Conservation (phyloP, 2,113 vertebrate genomes). For the Gasterosteus nipponicus region DNA sequence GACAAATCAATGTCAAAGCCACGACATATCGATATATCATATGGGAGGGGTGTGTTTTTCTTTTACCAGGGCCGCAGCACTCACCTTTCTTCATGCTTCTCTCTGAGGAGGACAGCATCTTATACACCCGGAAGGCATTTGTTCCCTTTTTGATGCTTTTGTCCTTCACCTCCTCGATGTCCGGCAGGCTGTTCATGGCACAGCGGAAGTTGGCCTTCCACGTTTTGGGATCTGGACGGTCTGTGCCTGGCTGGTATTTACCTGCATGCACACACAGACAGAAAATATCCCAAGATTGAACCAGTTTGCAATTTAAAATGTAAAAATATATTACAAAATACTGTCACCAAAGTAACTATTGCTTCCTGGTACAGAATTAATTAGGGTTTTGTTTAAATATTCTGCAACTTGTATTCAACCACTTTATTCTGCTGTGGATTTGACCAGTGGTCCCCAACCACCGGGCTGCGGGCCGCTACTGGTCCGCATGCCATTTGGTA, state of each 20-base stretch:
- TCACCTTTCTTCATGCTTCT: constrained; percentile 92
- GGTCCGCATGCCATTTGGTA: no score
- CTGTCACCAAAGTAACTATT: not conserved
- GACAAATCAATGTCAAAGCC: not conserved
- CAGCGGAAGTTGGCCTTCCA: constrained; percentile 99
- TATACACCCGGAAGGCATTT: constrained; percentile 96
- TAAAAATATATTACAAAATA: not conserved
- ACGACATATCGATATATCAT: no score
- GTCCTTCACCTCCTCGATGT: constrained; percentile 96
- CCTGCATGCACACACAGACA: constrained; percentile 73
- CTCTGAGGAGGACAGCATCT: constrained; percentile 92
- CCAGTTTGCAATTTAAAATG: not conserved
- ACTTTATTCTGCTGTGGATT: not conserved
- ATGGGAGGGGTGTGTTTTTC: not conserved
- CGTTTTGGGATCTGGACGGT: constrained; percentile 92
- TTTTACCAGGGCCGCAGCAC: not conserved
- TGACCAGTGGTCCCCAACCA: no score
- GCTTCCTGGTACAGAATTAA: not conserved
- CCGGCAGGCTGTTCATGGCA: constrained; percentile 97
- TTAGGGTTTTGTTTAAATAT: not conserved
- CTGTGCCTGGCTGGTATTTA: constrained; percentile 87
- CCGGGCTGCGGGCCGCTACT: no score
- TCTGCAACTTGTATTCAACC: not conserved
- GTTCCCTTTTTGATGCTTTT: constrained; percentile 97
- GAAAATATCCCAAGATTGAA: not conserved